Base-by-base conservation (phyloP, 2,888 invertebrate genomes). In the Sarcophaga subvicina region DNA sequence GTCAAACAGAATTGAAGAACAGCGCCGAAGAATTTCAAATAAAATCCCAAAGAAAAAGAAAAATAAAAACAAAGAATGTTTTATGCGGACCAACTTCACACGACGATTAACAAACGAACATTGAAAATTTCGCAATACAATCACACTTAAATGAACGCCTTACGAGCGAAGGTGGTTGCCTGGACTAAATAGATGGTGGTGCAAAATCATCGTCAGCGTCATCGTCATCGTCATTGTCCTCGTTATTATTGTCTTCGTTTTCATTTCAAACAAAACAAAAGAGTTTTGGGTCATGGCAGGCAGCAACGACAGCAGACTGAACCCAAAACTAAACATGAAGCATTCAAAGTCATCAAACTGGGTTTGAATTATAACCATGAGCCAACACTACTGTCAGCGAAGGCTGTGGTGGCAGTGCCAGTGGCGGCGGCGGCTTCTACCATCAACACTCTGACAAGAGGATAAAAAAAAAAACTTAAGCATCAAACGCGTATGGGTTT, bases 321-420 rank as follows among this genome's bases (percentile, higher is more conserved):
- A 71, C 22, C 60, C 14, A 69, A 60, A 86, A 76, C 64, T 20
- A 83, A 86, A 73, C 69, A 37, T 70, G 64, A 75, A 69, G 45
- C 79, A 80, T 85, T 85, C 77, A 86, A 79, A 86, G 83, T 86
- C 88, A 86, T 89, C 88, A 89, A 37, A 86, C 84, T 83, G 83
- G 90, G 90, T 90, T 91, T 92, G 91, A 92, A 90, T 92, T 92
- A 91, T 92, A 91, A 90, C 91, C 91, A 89, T 88, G 87, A 89
- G 89, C 89, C 89, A 37, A 37, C 37, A 89, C 88, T 89, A 88
- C 81, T 84, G 84, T 88, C 88, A 88, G 88, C 88, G 80, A 82
- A 85, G 64, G 62, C 70, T 14, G 88, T 88, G 80, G 85, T 86
- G 64, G 63, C 70, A 49, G 17, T 37, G 37, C 8, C 37, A 10